Evolutionary conservation across 2,797 vertebrate genomes (phyloP).

Genomic region (Hydrolagus colliei): DNA sequence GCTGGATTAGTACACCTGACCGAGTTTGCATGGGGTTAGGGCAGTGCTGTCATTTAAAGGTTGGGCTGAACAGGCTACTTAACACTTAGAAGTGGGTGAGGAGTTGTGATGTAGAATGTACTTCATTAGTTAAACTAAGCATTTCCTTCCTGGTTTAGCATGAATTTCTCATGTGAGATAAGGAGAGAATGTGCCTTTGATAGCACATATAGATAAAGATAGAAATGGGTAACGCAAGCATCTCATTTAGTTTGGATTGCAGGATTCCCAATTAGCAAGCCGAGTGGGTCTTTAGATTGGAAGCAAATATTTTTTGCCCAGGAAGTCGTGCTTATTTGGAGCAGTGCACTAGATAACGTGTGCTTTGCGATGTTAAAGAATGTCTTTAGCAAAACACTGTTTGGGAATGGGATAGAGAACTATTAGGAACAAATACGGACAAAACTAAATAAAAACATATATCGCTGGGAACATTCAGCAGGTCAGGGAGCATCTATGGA

Average conservation of each 20-base stretch:
- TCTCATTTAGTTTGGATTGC: conserved; percentile 10
- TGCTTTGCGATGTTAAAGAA: conserved; percentile 7
- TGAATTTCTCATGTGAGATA: conserved; percentile 42
- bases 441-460: background rate
- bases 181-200: conserved; percentile 38
- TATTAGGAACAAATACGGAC: background rate
- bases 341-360: background rate
- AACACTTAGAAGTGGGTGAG: conserved; percentile 37
- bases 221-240: conserved; percentile 3
- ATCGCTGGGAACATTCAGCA: too few species aligned
- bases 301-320: conserved; percentile 17
- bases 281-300: conserved; percentile 17
- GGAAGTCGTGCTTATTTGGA: background rate
- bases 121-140: conserved; percentile 35
- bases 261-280: conserved; percentile 15
- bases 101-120: conserved; percentile 37
- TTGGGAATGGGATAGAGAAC: background rate
- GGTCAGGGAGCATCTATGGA: too few species aligned
- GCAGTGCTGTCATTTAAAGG: conserved; percentile 32
- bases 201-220: conserved; percentile 43
- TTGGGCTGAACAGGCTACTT: conserved; percentile 35
- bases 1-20: too few species aligned
- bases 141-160: conserved; percentile 44
- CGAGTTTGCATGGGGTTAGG: too few species aligned
- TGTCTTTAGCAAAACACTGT: background rate